These are phyloP conservation scores for Muraenolepis orangiensis DNA, from an alignment of 2,797 vertebrate species.

Conservation along the genomic window DNA sequence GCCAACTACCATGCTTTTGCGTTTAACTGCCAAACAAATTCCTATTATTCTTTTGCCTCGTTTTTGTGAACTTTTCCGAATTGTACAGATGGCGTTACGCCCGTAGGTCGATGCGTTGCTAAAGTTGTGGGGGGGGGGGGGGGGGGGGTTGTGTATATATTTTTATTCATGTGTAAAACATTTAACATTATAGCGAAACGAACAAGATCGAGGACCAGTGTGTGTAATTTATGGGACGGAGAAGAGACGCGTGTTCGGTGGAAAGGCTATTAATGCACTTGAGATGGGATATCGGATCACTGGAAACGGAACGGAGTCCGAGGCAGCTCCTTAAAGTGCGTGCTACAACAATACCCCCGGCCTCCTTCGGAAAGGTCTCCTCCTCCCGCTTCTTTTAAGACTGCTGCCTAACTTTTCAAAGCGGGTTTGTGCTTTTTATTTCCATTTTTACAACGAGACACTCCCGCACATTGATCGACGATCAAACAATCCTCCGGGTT, in stretches of 20 bases:
- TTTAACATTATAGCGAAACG: conserved; percentile 72
- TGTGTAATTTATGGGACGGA: conserved; percentile 63
- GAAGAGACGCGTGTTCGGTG: conserved; percentile 31
- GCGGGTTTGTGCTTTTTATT: conserved; percentile 61
- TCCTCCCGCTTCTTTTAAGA: conserved; percentile 50
- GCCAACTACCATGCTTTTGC: conserved; percentile 54
- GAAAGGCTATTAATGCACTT: conserved; percentile 56
- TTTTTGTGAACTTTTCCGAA: conserved; percentile 54
- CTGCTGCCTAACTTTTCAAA: conserved; percentile 74
- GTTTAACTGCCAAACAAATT: conserved; percentile 59
- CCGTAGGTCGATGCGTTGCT: conserved; percentile 65
- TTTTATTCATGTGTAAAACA: conserved; percentile 70
- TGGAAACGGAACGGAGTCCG: conserved; percentile 21
- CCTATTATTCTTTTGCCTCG: conserved; percentile 32
- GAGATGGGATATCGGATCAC: conserved; percentile 37
- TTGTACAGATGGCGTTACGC: conserved; percentile 69
- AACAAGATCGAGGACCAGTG: conserved; percentile 57
- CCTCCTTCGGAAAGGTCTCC: background rate
- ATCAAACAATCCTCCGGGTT: conserved; percentile 36
- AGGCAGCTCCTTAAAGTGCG: conserved; percentile 29
- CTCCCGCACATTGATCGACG: conserved; percentile 9
- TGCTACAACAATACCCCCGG: background rate
- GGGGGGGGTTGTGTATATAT: conserved; percentile 63
- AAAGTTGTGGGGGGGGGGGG: conserved; percentile 45
- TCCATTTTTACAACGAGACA: conserved; percentile 48